Evolutionary conservation across 92 coral and sea anemone genomes (phyloP).

Genomic region (Pocillopora grandis): DNA sequence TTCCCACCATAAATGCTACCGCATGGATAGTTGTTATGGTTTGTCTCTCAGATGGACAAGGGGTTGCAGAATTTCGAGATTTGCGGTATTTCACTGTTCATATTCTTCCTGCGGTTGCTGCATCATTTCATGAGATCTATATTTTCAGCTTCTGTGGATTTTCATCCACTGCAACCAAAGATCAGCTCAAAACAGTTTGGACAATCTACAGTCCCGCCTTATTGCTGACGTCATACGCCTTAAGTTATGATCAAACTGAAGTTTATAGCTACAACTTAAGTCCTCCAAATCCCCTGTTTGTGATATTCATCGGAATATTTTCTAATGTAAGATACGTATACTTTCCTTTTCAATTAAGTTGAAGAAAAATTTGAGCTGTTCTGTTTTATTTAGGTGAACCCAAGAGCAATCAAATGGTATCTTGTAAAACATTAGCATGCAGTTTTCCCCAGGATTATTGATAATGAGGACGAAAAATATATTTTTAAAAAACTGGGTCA

Average conservation of each 20-base stretch:
- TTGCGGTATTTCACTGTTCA: conserved; percentile 20
- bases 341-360: conserved; percentile 10
- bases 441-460: neutral
- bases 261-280: conserved; percentile 25
- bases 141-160: neutral
- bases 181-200: conserved; percentile 18
- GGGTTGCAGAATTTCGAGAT: conserved; percentile 20
- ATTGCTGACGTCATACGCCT: conserved; percentile 30
- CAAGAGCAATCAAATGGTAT: neutral
- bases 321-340: conserved; percentile 25
- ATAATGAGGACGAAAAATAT: neutral
- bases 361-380: neutral
- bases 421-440: neutral
- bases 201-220: conserved; percentile 29
- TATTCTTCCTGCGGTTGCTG: conserved; percentile 26
- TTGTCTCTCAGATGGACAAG: conserved; percentile 15
- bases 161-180: neutral
- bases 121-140: conserved; percentile 31
- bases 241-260: conserved; percentile 19
- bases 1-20: conserved; percentile 23
- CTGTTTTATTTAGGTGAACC: neutral
- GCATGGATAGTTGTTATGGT: conserved; percentile 29
- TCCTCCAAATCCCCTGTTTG: conserved; percentile 17
- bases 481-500: neutral
- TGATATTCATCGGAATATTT: conserved; percentile 14